Base-by-base conservation (phyloP, 2,888 invertebrate species). In the Anoplius nigerrimus region DNA sequence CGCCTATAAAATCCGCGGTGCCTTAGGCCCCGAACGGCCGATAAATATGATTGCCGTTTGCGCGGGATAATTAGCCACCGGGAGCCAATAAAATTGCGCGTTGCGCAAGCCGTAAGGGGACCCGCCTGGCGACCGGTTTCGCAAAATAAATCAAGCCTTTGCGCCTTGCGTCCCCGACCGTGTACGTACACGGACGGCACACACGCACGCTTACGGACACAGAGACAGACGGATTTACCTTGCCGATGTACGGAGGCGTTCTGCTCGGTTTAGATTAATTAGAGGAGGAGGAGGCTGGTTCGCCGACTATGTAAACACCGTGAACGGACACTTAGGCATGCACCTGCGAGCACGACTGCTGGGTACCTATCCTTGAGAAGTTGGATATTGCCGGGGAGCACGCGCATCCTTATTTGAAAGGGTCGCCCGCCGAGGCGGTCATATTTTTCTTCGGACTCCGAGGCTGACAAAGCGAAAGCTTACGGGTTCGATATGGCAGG, bases 261-360 rank as follows among this genome's bases (percentile, higher is more conserved):
- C 60, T 58, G 63, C 61, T 66, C 55, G 61, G 54, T 59, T 62
- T 62, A 54, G 66, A 71, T 69, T 67, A 69, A 71, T 71, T 69
- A 73, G 34, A 34, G 34, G 66, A 56, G 54, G 62, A 51, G 61
- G 65, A 64, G 43, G 62, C 65, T 60, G 67, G 60, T 67, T 69
- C 67, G 64, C 58, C 58, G 74, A 57, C 67, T 72, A 62, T 67
- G 74, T 72, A 72, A 72, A 69, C 67, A 61, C 48, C 20, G 54
- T 62, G 46, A 45, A 46, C 58, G 58, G 56, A 27, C 56, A 42
- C 42, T 56, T 56, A 42, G n/a, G 21, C 21, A 53, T 53, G 53
- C 53, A 53, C 53, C 53, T 53, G 53, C 24, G 53, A 53, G 24
- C 53, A 18, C 53, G 24, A 53, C 20, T 21, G 24, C 34, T 34